A percentile compares a stretch with the other conserved stretches of the same genome.
Evolutionary conservation across 2,113 vertebrate species (phyloP).

Genomic region (Rutilus rutilus): DNA sequence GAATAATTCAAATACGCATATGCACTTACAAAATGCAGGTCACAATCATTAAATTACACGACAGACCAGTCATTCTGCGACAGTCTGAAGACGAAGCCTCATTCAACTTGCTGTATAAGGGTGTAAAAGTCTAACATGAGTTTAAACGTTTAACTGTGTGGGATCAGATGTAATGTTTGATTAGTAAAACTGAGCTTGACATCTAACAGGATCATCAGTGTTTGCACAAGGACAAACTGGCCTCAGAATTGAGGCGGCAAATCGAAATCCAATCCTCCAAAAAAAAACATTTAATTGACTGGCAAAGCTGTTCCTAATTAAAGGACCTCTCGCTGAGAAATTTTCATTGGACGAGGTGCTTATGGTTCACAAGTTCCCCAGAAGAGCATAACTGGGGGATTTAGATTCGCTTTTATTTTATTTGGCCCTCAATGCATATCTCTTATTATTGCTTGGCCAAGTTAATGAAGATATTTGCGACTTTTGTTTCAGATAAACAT

Average conservation of each 20-base stretch:
- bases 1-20: not conserved
- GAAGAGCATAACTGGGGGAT: constrained; percentile 53
- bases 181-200: constrained; percentile 19
- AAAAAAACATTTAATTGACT: constrained; percentile 33
- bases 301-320: constrained; percentile 59
- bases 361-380: constrained; percentile 58
- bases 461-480: constrained; percentile 57
- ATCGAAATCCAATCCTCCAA: not conserved
- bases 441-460: constrained; percentile 65
- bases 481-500: constrained; percentile 48
- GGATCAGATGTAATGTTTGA: not conserved
- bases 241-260: constrained; percentile 22
- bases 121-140: constrained; percentile 1
- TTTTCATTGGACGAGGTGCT: constrained; percentile 66
- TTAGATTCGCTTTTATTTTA: constrained; percentile 67
- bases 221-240: constrained; percentile 21
- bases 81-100: not conserved
- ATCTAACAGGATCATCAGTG: constrained; percentile 18
- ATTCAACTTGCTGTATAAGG: not conserved
- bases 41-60: not conserved
- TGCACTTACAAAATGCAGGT: not conserved
- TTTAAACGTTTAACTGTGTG: not conserved
- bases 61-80: not conserved
- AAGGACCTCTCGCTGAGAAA: constrained; percentile 56
- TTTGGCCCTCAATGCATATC: constrained; percentile 61